Conservation (phyloP, 2,113 vertebrate species). For the Sinosuthora webbiana region DNA sequence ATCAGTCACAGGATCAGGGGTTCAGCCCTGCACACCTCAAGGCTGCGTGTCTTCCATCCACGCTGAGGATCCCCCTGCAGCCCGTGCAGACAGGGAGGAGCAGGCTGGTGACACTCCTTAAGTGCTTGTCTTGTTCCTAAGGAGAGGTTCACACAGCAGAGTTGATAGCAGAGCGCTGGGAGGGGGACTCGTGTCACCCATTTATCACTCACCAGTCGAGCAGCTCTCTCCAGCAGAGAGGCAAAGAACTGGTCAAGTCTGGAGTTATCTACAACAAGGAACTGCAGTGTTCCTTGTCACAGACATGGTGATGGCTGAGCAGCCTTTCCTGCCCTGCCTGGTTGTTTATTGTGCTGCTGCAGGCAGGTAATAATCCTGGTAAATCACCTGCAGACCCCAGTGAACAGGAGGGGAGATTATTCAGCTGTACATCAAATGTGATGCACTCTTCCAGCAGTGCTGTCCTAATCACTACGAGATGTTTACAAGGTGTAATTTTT, state of each 20-base stretch:
- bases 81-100: neutral
- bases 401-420: neutral
- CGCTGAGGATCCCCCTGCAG: neutral
- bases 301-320: neutral
- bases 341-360: neutral
- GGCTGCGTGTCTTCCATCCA: neutral
- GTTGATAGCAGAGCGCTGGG: neutral
- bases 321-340: neutral
- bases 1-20: rapidly evolving
- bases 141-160: neutral
- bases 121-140: neutral
- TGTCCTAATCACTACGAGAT: neutral
- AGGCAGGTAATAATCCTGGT: neutral
- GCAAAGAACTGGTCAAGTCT: slow-evolving; percentile 22
- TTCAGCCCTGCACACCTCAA: neutral
- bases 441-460: neutral
- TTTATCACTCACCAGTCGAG: neutral
- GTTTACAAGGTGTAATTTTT: neutral
- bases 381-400: neutral
- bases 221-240: neutral
- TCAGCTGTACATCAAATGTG: neutral
- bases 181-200: neutral
- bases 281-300: neutral
- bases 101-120: neutral
- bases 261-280: neutral